phyloP scores from a whole-genome alignment of 2,888 invertebrate species.

The Amiota mariae region DNA sequence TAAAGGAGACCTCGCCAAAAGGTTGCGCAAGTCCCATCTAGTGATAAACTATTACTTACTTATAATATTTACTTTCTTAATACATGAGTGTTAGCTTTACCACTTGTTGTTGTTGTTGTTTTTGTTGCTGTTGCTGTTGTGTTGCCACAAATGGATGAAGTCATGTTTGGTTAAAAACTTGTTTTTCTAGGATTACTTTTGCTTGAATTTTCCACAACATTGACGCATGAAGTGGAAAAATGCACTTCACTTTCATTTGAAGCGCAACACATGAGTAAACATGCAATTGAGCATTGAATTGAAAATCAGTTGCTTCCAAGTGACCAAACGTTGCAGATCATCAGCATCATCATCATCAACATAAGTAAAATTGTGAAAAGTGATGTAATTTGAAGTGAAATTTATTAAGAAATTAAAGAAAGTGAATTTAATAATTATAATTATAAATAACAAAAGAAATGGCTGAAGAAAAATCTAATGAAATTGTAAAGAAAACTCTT shows the following conservation, averaged over 20 bases:
- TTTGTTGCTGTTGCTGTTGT: not conserved
- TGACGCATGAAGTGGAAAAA: conserved; percentile 22
- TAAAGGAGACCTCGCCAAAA: too few species aligned
- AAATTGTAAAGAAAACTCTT: conserved; percentile 48
- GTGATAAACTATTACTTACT: too few species aligned
- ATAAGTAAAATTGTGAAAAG: not conserved
- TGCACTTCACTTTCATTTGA: conserved; percentile 59
- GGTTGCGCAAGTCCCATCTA: too few species aligned
- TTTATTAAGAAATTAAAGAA: not conserved
- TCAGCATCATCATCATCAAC: not conserved
- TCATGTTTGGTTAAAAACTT: conserved; percentile 44
- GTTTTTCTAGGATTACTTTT: conserved; percentile 53
- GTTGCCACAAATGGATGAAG: too few species aligned
- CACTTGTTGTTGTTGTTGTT: not conserved
- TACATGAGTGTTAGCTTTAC: not conserved
- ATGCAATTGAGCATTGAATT: conserved; percentile 35
- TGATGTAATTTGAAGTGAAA: not conserved
- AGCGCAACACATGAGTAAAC: conserved; percentile 23
- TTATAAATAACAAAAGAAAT: too few species aligned
- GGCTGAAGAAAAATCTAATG: too few species aligned
- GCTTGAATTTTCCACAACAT: not conserved
- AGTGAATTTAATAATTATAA: not conserved
- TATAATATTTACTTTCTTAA: too few species aligned
- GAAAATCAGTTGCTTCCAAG: conserved; percentile 48
- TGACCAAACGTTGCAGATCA: not conserved